Base-by-base conservation (phyloP, 1,140 invertebrate genomes). In the Manduca sexta region DNA sequence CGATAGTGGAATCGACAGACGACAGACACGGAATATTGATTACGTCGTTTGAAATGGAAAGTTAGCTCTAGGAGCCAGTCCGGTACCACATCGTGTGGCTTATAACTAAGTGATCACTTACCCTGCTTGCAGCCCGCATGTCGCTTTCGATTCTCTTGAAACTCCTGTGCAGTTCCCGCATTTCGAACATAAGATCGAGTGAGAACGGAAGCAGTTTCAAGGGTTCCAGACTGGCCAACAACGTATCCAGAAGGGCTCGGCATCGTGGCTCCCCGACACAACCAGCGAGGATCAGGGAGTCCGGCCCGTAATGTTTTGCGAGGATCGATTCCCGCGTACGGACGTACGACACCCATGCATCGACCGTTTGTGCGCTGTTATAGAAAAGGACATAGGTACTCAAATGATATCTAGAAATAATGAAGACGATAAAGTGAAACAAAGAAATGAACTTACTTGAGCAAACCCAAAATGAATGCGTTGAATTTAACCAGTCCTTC, bases 401-500 rank as follows among this genome's bases (percentile, higher is more conserved):
- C n/a, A n/a, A n/a, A n/a, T n/a, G n/a, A n/a, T n/a, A n/a, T n/a
- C n/a, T n/a, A n/a, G n/a, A n/a, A n/a, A n/a, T n/a, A n/a, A n/a
- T n/a, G n/a, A n/a, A n/a, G n/a, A n/a, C n/a, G n/a, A n/a, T n/a
- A n/a, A n/a, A n/a, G n/a, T n/a, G n/a, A n/a, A n/a, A n/a, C n/a
- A n/a, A 11, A 35, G 2, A 7, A 5, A 17, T 8, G 11, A 14
- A 43, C 41, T 91, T 87, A 94, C 92, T 96, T 97, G n/a, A 96
- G 85, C 43, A 97, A 86, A 30, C 94, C 95, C 80, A 95, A 92
- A 52, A 96, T 91, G 77, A 97, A 96, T 43, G 94, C 94, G 79
- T 96, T 95, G 70, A 97, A 96, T 73, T 95, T 96, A 48, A 95
- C 89, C 69, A 94, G 89, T 50, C 93, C 94, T 79, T 96, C 94